Evolutionary conservation across 2,888 invertebrate species (phyloP).

Genomic region (Lochmaea crataegi): DNA sequence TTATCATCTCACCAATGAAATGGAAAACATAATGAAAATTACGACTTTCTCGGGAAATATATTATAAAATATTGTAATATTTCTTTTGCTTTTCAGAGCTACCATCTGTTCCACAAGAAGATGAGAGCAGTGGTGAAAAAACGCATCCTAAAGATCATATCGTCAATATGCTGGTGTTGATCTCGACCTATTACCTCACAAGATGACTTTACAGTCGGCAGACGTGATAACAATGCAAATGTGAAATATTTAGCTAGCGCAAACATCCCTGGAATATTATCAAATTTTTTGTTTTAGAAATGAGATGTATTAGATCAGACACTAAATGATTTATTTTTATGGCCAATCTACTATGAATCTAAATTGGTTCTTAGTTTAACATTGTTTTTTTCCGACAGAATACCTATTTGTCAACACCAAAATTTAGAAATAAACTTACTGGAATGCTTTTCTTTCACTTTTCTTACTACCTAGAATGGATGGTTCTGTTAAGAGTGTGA

Average conservation of each 20-base stretch:
- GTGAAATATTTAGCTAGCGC: conserved; percentile 31
- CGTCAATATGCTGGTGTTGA: conserved; percentile 47
- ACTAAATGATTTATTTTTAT: neutral
- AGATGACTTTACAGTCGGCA: conserved; percentile 50
- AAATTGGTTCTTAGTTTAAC: neutral
- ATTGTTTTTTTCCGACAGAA: neutral
- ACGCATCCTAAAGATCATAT: conserved; percentile 51
- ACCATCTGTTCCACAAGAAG: conserved; percentile 70
- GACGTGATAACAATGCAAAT: conserved; percentile 50
- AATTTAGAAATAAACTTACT: neutral
- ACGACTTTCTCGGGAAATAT: neutral
- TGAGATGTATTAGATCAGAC: conserved; percentile 12
- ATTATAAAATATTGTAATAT: neutral
- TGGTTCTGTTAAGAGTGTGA: too few relatives aligned
- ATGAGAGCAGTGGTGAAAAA: conserved; percentile 34
- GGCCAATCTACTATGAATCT: neutral
- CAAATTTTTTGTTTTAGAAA: conserved; percentile 23
- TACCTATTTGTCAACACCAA: neutral
- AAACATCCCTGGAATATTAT: conserved; percentile 36
- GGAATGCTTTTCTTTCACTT: too few relatives aligned
- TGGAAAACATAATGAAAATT: neutral
- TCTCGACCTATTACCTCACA: conserved; percentile 45
- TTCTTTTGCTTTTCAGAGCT: conserved; percentile 61
- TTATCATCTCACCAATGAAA: neutral
- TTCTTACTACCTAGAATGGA: too few relatives aligned